Evolutionary conservation across 1,140 invertebrate genomes (phyloP).

Genomic region (Matsumurasca onukii): DNA sequence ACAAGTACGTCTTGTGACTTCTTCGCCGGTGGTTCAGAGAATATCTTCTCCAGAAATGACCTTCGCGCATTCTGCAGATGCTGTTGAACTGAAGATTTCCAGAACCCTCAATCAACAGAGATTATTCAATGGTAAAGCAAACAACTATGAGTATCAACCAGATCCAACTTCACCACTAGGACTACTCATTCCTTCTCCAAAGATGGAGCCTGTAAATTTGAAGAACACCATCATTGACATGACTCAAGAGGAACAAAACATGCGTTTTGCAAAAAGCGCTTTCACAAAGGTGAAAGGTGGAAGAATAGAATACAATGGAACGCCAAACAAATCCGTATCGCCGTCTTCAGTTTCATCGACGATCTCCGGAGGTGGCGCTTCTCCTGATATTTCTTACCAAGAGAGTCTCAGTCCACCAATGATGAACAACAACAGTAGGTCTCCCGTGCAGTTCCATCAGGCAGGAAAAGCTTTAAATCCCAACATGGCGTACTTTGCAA

Average conservation of each 20-base stretch:
- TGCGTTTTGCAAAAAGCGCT: constrained; percentile 59
- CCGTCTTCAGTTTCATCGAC: constrained; percentile 55
- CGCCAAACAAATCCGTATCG: constrained; percentile 40
- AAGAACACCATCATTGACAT: constrained; percentile 5
- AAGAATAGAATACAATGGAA: constrained; percentile 48
- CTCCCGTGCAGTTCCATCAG: constrained; percentile 9
- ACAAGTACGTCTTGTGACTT: constrained; percentile 37
- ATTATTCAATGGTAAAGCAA: not conserved
- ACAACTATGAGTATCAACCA: constrained; percentile 30
- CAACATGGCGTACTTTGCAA: constrained; percentile 29
- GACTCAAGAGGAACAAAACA: constrained; percentile 5
- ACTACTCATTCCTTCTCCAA: constrained; percentile 31
- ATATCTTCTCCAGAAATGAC: constrained; percentile 36
- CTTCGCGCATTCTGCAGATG: constrained; percentile 39
- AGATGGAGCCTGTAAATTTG: not conserved
- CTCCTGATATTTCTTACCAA: constrained; percentile 72
- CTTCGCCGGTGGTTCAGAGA: constrained; percentile 34
- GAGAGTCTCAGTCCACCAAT: constrained; percentile 72
- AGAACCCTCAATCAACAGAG: constrained; percentile 9
- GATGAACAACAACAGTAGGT: constrained; percentile 39
- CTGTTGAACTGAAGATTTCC: constrained; percentile 37
- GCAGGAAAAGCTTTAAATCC: constrained; percentile 24
- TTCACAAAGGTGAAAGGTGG: constrained; percentile 70
- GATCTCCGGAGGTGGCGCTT: constrained; percentile 56
- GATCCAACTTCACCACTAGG: constrained; percentile 38